Evolutionary conservation across 2,113 vertebrate species (phyloP), one percentile per base, ranked within the genome.

Genomic region (Acrocephalus kingi): DNA sequence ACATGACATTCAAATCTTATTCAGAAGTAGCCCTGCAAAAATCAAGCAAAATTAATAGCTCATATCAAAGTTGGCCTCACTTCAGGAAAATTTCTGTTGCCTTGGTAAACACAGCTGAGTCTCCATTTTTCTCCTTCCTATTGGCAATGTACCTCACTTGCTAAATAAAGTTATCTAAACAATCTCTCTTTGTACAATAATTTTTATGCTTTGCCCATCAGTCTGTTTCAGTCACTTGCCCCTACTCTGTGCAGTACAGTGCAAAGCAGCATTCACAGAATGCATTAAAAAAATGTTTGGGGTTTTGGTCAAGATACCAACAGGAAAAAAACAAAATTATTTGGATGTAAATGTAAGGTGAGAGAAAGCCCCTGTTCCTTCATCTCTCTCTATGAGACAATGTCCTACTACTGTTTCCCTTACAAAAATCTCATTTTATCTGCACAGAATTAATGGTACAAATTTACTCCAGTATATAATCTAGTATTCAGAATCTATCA

Each of bases 21-120:
- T 81, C 83, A 93, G 68, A 95, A 88, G 55, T 49, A 81, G 49
- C 23, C 56, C 43, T 54, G 49, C 15, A 90, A 90, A 87, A 94
- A 91, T 66, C 81, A 92, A 91, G 85, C 17, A 86, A 84, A 91
- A 72, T 93, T 94, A 94, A 89, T 59, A 82, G 89, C 56, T 92
- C 56, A 31, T 91, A 91, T 94, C 76, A 80, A 89, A 96, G 33
- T 71, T 96, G 97, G 90, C 84, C 49, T 87, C 51, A 49, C 82
- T 80, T 96, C 93, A 90, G 90, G 84, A 95, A 96, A 97, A 94
- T 88, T 82, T 92, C 68, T 96, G 75, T 93, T 93, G 89, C 93
- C 73, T 96, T 94, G 90, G 92, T 96, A 97, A 97, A 96, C 89
- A 96, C 91, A 96, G 93, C 90, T 89, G 84, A 97, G 61, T 62